Evolutionary conservation across 2,888 invertebrate species (phyloP), one percentile per base, ranked within the genome.

Genomic region (Melieria omissa): DNA sequence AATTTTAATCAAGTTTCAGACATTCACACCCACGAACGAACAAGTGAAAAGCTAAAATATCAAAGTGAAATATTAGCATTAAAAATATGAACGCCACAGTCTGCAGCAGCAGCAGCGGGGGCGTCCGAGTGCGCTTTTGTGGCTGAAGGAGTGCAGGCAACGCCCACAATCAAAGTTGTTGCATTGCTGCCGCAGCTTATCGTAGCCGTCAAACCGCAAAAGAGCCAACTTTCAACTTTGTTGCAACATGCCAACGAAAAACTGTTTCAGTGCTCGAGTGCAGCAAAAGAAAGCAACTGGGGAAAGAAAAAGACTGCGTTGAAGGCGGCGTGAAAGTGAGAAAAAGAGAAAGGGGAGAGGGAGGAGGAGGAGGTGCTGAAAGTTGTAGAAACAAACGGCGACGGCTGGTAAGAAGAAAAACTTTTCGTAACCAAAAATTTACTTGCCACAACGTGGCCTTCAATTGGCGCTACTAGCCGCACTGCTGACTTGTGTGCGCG

Each of bases 141-240:
- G 16, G 6, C 54, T 54, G 54, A 12, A 16, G 54, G n/a, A n/a
- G 54, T 16, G 16, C 58, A 14, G 54, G 14, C 42, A 65, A 12
- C 14, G n/a, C 10, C 16, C n/a, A 8, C 16, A 66, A 7, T n/a
- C 41, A 47, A 58, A 66, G 29, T 29, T 29, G 29, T 29, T 29
- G 29, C 29, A 29, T 29, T 29, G 29, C 29, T 2, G 29, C 66
- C 58, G 58, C 66, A 66, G 44, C 46, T 66, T 66, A 66, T 57
- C 66, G 46, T 66, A 42, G 66, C 66, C 58, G 47, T 42, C 47
- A 66, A 57, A 46, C 66, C 57, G 41, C 66, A 66, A 66, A 62
- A 66, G 66, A 44, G 57, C 44, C 58, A 66, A 63, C 46, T 66
- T 66, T 58, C 8, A 58, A 66, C 66, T 66, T 66, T 58, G 58